Evolutionary conservation across 2,113 vertebrate genomes (phyloP).

Genomic region (Grammomys dolichurus): DNA sequence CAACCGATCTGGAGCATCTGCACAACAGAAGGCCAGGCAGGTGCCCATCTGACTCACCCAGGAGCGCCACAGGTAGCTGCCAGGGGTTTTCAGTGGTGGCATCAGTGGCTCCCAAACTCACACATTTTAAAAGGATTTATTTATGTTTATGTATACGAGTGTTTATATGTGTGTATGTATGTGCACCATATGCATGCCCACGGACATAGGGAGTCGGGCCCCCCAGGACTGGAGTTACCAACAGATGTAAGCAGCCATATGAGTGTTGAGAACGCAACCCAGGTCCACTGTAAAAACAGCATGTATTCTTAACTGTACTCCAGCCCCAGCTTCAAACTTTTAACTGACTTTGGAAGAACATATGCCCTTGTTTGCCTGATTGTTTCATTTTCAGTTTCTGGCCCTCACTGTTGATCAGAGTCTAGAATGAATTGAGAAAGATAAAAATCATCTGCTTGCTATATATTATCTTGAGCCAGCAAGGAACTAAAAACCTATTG

Average conservation of each 20-base stretch:
- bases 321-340: background rate
- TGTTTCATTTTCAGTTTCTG: constrained; percentile 49
- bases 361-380: background rate
- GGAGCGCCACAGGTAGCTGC: background rate
- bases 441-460: constrained; percentile 47
- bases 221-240: background rate
- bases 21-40: background rate
- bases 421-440: background rate
- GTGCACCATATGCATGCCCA: background rate
- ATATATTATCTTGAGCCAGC: background rate
- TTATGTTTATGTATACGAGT: background rate
- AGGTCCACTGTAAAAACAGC: background rate
- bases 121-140: background rate
- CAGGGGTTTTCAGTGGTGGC: background rate
- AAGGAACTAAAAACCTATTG: constrained; percentile 27
- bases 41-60: background rate
- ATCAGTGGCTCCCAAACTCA: background rate
- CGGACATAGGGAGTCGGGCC: background rate
- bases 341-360: background rate
- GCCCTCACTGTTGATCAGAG: constrained; percentile 18
- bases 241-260: background rate
- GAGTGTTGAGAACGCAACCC: background rate
- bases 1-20: background rate
- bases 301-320: background rate
- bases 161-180: background rate